phyloP scores from a whole-genome alignment of 2,888 invertebrate species.

The Cancer borealis region DNA sequence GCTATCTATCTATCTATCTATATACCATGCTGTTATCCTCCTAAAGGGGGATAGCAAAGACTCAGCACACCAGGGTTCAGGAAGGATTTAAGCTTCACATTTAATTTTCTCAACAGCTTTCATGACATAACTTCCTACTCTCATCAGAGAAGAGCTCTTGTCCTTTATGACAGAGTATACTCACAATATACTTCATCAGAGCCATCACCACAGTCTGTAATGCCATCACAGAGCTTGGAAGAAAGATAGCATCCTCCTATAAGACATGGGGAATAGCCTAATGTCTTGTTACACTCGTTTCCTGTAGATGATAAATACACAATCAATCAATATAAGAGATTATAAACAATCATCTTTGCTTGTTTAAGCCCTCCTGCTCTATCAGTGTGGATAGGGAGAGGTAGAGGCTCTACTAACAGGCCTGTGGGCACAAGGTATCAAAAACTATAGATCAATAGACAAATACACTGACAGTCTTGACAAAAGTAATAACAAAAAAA shows the following conservation, averaged over 20 bases:
- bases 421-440: too few relatives aligned
- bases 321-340: not conserved
- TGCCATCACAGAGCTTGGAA: slow-evolving; percentile 81
- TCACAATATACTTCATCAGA: slow-evolving; percentile 80
- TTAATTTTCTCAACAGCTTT: not conserved
- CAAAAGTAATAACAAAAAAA: not conserved
- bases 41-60: too few relatives aligned
- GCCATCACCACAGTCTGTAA: slow-evolving; percentile 80
- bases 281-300: slow-evolving; percentile 76
- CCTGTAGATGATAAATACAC: slow-evolving; percentile 40
- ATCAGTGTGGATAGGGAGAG: too few relatives aligned
- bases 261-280: slow-evolving; percentile 80
- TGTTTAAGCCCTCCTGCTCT: too few relatives aligned
- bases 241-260: slow-evolving; percentile 80
- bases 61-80: too few relatives aligned
- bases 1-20: too few relatives aligned
- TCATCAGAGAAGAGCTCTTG: not conserved
- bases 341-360: too few relatives aligned
- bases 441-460: too few relatives aligned
- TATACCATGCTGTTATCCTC: too few relatives aligned
- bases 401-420: too few relatives aligned
- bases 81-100: too few relatives aligned
- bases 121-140: not conserved
- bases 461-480: not conserved
- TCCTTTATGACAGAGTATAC: not conserved